Conservation (phyloP, 2,797 vertebrate species). For the Simalia tracyae region DNA sequence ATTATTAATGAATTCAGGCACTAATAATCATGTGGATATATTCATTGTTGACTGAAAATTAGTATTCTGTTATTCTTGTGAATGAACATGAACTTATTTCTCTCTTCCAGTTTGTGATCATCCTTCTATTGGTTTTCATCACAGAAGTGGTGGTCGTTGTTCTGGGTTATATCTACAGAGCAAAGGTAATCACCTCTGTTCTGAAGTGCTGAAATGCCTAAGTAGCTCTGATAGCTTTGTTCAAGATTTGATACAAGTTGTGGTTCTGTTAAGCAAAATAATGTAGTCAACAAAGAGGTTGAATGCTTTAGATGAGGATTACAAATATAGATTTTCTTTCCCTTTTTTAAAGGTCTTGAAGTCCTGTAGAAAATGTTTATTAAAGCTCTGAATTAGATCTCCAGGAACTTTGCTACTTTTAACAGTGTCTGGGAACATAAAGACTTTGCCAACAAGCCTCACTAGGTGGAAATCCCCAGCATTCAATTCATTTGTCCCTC, state of each 20-base stretch:
- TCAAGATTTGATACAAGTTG: conserved; percentile 10
- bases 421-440: neutral
- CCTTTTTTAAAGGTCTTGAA: neutral
- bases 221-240: neutral
- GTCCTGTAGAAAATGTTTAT: neutral
- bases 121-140: conserved; percentile 93
- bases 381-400: neutral
- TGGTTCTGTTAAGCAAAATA: neutral
- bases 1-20: neutral
- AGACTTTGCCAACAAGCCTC: neutral
- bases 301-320: too few relatives aligned
- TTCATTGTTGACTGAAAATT: neutral
- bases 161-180: conserved; percentile 96
- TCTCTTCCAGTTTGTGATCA: conserved; percentile 90
- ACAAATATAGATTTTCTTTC: too few relatives aligned
- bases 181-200: conserved; percentile 82
- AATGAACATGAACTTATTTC: neutral
- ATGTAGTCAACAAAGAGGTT: neutral
- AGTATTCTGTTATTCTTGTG: neutral
- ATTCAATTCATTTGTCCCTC: neutral
- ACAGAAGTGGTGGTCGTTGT: conserved; percentile 96
- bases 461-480: neutral
- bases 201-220: neutral
- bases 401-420: neutral
- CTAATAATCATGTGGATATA: neutral